Conservation (phyloP, 2,888 invertebrate genomes). For the Encarsia formosa region DNA sequence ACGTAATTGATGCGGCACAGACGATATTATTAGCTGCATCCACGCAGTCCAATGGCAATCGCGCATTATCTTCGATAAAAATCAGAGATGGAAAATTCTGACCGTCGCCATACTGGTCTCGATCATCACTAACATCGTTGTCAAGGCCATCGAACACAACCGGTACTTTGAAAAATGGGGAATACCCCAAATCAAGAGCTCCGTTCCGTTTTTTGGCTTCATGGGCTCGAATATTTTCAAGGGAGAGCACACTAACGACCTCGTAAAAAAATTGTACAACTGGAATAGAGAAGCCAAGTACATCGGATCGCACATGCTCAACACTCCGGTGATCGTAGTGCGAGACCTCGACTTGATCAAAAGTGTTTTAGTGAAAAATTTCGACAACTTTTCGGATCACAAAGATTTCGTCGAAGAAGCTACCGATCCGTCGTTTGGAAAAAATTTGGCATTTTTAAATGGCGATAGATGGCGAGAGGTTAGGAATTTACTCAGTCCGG, state of each 20-base stretch:
- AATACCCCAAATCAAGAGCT: neutral
- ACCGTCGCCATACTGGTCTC: no score
- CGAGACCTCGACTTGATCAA: slow-evolving; percentile 40
- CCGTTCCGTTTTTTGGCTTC: neutral
- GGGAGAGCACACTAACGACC: slow-evolving; percentile 4
- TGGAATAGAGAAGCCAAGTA: slow-evolving; percentile 27
- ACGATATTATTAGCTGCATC: no score
- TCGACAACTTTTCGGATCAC: slow-evolving; percentile 37
- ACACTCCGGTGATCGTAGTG: slow-evolving; percentile 32
- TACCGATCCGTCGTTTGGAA: slow-evolving; percentile 33
- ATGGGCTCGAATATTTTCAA: slow-evolving; percentile 8
- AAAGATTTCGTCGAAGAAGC: slow-evolving; percentile 30
- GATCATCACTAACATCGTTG: no score
- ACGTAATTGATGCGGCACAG: no score
- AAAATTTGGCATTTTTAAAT: slow-evolving; percentile 30
- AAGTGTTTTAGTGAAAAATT: slow-evolving; percentile 35
- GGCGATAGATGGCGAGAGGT: slow-evolving; percentile 55
- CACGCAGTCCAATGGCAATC: no score
- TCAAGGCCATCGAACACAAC: neutral
- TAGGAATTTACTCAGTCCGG: slow-evolving; percentile 55
- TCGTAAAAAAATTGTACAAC: slow-evolving; percentile 7
- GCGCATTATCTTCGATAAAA: no score
- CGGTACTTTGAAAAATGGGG: neutral
- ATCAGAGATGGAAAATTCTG: no score
- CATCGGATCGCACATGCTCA: slow-evolving; percentile 33